These are phyloP conservation scores for Chloroceryle amazona DNA, from an alignment of 2,797 vertebrate genomes.

Conservation along the genomic window DNA sequence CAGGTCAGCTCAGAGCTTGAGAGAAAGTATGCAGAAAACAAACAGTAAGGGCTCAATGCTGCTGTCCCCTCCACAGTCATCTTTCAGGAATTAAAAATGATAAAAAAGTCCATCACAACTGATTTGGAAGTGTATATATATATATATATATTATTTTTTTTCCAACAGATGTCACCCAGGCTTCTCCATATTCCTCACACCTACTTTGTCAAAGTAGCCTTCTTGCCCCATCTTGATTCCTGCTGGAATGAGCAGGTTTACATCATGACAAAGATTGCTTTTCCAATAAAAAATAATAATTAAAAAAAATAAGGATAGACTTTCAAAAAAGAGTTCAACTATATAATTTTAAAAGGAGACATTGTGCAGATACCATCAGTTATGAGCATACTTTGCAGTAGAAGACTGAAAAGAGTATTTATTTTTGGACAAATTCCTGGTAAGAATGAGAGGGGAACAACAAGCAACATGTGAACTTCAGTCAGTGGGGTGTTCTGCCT, in stretches of 20 bases:
- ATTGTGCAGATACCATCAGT: neutral
- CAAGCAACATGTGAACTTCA: rapidly evolving
- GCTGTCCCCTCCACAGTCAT: neutral
- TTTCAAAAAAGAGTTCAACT: neutral
- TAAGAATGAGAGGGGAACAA: neutral
- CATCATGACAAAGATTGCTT: neutral
- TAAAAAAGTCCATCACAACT: neutral
- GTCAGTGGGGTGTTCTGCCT: neutral
- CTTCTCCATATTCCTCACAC: neutral
- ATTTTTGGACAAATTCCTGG: neutral
- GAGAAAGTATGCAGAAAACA: neutral
- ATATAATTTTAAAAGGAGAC: neutral
- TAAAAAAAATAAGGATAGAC: neutral
- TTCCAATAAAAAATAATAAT: neutral
- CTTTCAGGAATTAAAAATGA: neutral
- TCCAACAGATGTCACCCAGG: rapidly evolving
- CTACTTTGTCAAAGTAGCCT: neutral
- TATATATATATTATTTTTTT: neutral
- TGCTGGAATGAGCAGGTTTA: neutral
- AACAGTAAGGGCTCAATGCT: rapidly evolving
- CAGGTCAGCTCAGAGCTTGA: neutral
- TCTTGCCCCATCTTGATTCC: neutral
- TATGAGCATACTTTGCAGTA: neutral
- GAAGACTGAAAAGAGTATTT: neutral
- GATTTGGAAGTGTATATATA: neutral